These are phyloP conservation scores for Orthosia gracilis DNA, from an alignment of 2,888 invertebrate genomes.

Conservation along the genomic window DNA sequence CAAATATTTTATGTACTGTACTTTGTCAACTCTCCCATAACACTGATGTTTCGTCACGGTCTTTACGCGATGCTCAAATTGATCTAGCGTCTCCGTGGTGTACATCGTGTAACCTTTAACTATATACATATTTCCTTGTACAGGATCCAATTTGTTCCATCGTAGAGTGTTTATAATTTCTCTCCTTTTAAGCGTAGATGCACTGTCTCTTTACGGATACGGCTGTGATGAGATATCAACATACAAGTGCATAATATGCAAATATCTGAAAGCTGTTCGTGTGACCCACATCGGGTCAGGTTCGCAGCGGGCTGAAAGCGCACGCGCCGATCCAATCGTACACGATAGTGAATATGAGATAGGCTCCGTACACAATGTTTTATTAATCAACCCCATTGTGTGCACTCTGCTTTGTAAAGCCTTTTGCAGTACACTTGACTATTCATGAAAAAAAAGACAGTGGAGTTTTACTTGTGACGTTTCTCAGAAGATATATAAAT, in stretches of 20 bases:
- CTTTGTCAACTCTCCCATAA: slow-evolving; percentile 62
- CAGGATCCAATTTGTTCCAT: slow-evolving; percentile 31
- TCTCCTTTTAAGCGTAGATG: slow-evolving; percentile 68
- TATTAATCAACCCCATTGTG: slow-evolving; percentile 85
- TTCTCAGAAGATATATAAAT: slow-evolving; percentile 50
- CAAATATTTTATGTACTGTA: slow-evolving; percentile 49
- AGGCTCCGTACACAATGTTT: slow-evolving; percentile 78
- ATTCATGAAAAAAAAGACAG: slow-evolving; percentile 72
- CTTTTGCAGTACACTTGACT: slow-evolving; percentile 74
- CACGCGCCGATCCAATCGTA: slow-evolving; percentile 66
- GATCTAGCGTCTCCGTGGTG: not conserved
- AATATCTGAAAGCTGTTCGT: slow-evolving; percentile 84
- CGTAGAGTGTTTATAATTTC: slow-evolving; percentile 60
- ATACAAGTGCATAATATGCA: slow-evolving; percentile 75
- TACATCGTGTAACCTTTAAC: not conserved
- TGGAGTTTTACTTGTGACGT: slow-evolving; percentile 48
- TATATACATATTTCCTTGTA: slow-evolving; percentile 4
- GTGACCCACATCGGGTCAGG: slow-evolving; percentile 80
- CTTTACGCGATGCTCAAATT: slow-evolving; percentile 24
- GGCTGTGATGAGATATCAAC: slow-evolving; percentile 68
- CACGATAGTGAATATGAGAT: slow-evolving; percentile 72
- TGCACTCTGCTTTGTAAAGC: slow-evolving; percentile 66
- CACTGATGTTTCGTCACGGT: slow-evolving; percentile 21
- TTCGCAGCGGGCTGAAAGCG: slow-evolving; percentile 68
- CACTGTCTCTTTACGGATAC: slow-evolving; percentile 62